Evolutionary conservation across 2,888 invertebrate genomes (phyloP), one percentile per base, ranked within the genome.

Genomic region (Tipula helvola): DNA sequence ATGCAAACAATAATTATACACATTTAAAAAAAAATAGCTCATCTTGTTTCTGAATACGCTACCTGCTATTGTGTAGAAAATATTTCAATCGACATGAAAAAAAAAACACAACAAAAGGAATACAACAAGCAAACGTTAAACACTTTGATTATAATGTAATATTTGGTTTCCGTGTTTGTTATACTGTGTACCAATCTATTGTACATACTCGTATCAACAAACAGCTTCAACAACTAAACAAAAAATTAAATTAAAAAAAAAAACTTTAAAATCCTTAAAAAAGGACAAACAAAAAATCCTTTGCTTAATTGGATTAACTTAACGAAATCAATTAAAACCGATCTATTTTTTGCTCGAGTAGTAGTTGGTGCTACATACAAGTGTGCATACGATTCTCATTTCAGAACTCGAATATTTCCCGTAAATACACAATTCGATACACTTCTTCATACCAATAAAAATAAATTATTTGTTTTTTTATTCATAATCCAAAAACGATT

Each of bases 251-350:
- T 39, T 39, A 39, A 16, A 52, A 52, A 71, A 71, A 28, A 71
- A 1, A 28, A n/a, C n/a, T 71, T 18, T 28, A 28, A 71, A 71
- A 71, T 18, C 71, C 28, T 71, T 10, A 28, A 71, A 71, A 71
- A 71, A 57, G 52, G 5, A 57, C 52, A 57, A 57, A 57, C 44
- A 44, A 44, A 52, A 16, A 52, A 71, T 71, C 71, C 71, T 71
- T 71, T 71, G 71, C 71, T 71, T 71, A 71, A 71, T 71, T 71
- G 71, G 71, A 71, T 71, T 71, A 71, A 71, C 71, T 71, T 71
- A 71, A 71, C 71, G 71, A 71, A 71, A 71, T 71, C 71, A 71
- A 71, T 71, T 71, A 71, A 71, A 71, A 71, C 28, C 71, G 71
- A 71, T 71, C 71, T 71, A 71, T 71, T 71, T 71, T 71, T 71